These are phyloP conservation scores for Sterna hirundo DNA, from an alignment of 2,113 vertebrate genomes.

Conservation along the genomic window DNA sequence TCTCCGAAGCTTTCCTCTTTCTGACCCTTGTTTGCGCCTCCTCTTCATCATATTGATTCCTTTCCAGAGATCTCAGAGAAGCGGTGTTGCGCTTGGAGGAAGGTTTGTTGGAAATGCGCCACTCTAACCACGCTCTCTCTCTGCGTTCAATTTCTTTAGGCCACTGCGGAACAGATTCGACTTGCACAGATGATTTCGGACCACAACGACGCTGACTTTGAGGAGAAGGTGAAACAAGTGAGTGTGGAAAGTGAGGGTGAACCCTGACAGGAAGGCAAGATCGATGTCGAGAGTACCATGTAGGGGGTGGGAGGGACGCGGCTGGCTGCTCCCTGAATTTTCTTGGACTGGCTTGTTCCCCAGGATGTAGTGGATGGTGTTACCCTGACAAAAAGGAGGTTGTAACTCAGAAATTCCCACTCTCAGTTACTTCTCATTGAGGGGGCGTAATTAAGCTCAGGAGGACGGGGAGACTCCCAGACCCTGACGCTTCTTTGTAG, in stretches of 20 bases:
- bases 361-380: neutral
- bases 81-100: neutral
- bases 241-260: conserved; percentile 22
- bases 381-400: neutral
- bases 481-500: neutral
- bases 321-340: neutral
- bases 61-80: neutral
- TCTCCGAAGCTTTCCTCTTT: neutral
- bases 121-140: neutral
- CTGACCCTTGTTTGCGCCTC: neutral
- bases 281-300: rapidly evolving
- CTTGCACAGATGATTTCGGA: conserved; percentile 99
- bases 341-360: neutral
- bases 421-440: rapidly evolving
- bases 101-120: neutral
- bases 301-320: neutral
- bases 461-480: neutral
- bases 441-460: neutral
- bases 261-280: neutral
- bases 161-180: conserved; percentile 97
- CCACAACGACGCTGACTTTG: conserved; percentile 98
- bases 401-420: neutral
- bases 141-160: conserved; percentile 64
- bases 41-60: neutral
- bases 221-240: conserved; percentile 98